Percentiles rank a stretch among this genome's conserved stretches.
These are phyloP conservation scores for Lordiphosa clarofinis DNA, from an alignment of 1,140 invertebrate species.

Conservation along the genomic window DNA sequence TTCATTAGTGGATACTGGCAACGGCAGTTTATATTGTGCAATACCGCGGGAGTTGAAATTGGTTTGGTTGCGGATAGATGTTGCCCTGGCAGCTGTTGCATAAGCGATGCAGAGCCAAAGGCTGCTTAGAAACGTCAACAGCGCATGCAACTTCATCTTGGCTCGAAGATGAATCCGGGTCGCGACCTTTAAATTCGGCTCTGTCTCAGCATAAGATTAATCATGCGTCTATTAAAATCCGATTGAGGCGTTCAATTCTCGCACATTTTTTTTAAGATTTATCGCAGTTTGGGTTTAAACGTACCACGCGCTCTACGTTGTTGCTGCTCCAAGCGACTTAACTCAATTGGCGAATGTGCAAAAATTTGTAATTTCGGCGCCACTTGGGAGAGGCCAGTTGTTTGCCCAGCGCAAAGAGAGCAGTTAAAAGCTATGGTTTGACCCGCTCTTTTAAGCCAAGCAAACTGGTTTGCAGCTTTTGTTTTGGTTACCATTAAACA, in stretches of 20 bases:
- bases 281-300: slow-evolving; percentile 16
- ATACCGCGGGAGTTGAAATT: slow-evolving; percentile 39
- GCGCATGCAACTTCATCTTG: slow-evolving; percentile 45
- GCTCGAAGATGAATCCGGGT: slow-evolving; percentile 29
- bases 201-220: slow-evolving; percentile 18
- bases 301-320: slow-evolving; percentile 41
- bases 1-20: slow-evolving; percentile 23
- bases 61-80: slow-evolving; percentile 21
- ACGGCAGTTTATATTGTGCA: slow-evolving; percentile 63
- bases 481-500: slow-evolving; percentile 17
- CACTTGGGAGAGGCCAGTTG: slow-evolving; percentile 37
- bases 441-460: slow-evolving; percentile 41
- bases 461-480: slow-evolving; percentile 42
- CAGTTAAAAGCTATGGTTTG: slow-evolving; percentile 33
- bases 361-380: slow-evolving; percentile 49
- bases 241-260: slow-evolving; percentile 6
- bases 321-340: slow-evolving; percentile 45
- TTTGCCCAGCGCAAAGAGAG: slow-evolving; percentile 35
- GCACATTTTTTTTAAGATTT: slow-evolving; percentile 6
- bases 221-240: slow-evolving; percentile 28
- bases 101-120: slow-evolving; percentile 41
- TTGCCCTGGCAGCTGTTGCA: slow-evolving; percentile 53
- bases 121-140: slow-evolving; percentile 40
- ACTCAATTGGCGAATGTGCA: slow-evolving; percentile 63
- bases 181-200: slow-evolving; percentile 24